Conservation (phyloP, 2,113 vertebrate species). For the Tautogolabrus adspersus region DNA sequence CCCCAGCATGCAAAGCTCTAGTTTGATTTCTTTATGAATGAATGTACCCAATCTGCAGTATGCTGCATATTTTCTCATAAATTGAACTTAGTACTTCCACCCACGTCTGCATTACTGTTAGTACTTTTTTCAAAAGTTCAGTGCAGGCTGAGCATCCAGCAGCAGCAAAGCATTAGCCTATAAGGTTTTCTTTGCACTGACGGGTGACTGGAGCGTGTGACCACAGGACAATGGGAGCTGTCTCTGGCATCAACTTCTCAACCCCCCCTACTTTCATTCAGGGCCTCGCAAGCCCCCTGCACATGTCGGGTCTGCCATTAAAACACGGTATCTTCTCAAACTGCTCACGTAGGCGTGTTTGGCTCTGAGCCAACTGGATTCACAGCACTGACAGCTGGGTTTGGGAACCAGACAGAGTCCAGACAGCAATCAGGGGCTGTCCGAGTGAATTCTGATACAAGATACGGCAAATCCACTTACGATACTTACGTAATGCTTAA, state of each 20-base stretch:
- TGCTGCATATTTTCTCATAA: no score
- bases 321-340: slow-evolving; percentile 69
- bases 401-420: slow-evolving; percentile 61
- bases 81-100: no score
- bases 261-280: slow-evolving; percentile 68
- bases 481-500: no score
- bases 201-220: slow-evolving; percentile 72
- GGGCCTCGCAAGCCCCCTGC: slow-evolving; percentile 54
- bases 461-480: neutral
- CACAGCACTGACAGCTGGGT: slow-evolving; percentile 58
- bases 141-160: slow-evolving; percentile 24
- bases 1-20: no score
- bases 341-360: slow-evolving; percentile 62
- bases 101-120: neutral
- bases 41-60: no score
- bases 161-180: slow-evolving; percentile 20
- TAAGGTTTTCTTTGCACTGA: slow-evolving; percentile 59
- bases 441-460: slow-evolving; percentile 14
- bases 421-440: slow-evolving; percentile 43
- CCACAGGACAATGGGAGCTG: slow-evolving; percentile 78
- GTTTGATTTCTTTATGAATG: no score
- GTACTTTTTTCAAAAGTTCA: neutral
- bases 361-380: slow-evolving; percentile 51
- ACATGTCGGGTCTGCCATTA: slow-evolving; percentile 63
- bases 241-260: slow-evolving; percentile 71